These are phyloP conservation scores for Coremacera marginata DNA, from an alignment of 2,888 invertebrate species.

Conservation along the genomic window DNA sequence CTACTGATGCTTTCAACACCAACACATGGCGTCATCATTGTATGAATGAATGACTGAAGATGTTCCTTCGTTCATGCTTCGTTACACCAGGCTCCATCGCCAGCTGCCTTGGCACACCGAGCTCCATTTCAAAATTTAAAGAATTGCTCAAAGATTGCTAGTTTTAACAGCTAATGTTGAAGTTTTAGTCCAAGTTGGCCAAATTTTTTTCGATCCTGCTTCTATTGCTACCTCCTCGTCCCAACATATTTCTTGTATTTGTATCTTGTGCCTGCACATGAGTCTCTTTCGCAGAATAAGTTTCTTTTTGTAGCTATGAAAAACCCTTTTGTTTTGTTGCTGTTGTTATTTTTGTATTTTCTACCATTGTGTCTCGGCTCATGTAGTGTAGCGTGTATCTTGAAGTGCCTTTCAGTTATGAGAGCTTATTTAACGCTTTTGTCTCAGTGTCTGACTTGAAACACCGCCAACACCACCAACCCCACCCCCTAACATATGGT, in stretches of 20 bases:
- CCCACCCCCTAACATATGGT: too few species aligned
- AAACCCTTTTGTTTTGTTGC: background rate
- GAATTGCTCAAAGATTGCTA: slow-evolving; percentile 10
- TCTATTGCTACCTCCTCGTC: background rate
- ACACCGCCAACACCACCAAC: background rate
- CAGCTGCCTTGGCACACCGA: background rate
- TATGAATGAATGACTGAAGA: background rate
- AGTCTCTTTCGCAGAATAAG: background rate
- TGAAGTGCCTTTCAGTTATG: slow-evolving; percentile 1
- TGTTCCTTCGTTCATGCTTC: background rate
- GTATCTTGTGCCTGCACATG: background rate
- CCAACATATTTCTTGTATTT: background rate
- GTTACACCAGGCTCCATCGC: background rate
- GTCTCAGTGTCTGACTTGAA: slow-evolving; percentile 10
- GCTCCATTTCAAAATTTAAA: slow-evolving; percentile 7
- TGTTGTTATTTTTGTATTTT: too few species aligned
- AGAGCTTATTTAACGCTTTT: slow-evolving; percentile 29
- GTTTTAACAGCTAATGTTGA: background rate
- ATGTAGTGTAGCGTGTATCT: background rate
- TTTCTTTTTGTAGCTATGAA: background rate
- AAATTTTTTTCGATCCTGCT: background rate
- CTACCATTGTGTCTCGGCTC: background rate
- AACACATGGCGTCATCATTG: background rate
- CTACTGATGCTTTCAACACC: slow-evolving; percentile 6
- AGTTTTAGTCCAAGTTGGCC: background rate